Conservation (phyloP, 2,113 vertebrate genomes). For the Prietella phreatophila region DNA sequence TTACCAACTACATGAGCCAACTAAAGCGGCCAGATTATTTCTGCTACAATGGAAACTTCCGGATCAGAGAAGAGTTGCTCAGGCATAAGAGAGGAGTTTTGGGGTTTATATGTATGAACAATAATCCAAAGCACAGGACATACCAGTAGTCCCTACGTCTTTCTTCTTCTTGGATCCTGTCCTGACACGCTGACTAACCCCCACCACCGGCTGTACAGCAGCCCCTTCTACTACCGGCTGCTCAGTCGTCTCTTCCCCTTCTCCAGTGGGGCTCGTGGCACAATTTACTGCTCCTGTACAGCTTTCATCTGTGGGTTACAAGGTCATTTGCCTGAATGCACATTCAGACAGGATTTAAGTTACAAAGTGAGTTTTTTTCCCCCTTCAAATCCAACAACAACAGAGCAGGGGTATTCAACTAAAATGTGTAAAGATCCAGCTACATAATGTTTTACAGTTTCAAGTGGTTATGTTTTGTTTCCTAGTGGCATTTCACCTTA, state of each 20-base stretch:
- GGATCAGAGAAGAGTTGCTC: neutral
- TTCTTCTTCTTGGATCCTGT: constrained; percentile 84
- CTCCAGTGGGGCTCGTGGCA: constrained; percentile 2
- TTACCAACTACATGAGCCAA: neutral
- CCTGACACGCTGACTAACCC: constrained; percentile 84
- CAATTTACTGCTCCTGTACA: constrained; percentile 26
- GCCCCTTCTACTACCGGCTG: constrained; percentile 68
- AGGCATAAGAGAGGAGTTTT: neutral
- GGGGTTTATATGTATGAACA: neutral
- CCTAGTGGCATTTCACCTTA: too few relatives aligned
- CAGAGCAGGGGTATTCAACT: neutral
- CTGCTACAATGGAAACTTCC: neutral
- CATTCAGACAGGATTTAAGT: constrained; percentile 25
- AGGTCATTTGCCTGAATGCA: constrained; percentile 32
- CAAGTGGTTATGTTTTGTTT: too few relatives aligned
- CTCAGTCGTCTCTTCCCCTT: constrained; percentile 61
- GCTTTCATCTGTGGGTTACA: constrained; percentile 55
- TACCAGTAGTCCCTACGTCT: constrained; percentile 87
- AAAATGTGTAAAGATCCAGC: neutral
- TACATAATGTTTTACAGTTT: neutral
- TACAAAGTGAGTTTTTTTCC: neutral
- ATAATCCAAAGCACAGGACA: constrained; percentile 7
- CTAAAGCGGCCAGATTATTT: neutral
- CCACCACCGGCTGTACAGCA: constrained; percentile 80
- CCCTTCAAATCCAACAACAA: neutral